Conservation (phyloP, 2,888 invertebrate genomes). For the Dicyrtomina minuta region DNA sequence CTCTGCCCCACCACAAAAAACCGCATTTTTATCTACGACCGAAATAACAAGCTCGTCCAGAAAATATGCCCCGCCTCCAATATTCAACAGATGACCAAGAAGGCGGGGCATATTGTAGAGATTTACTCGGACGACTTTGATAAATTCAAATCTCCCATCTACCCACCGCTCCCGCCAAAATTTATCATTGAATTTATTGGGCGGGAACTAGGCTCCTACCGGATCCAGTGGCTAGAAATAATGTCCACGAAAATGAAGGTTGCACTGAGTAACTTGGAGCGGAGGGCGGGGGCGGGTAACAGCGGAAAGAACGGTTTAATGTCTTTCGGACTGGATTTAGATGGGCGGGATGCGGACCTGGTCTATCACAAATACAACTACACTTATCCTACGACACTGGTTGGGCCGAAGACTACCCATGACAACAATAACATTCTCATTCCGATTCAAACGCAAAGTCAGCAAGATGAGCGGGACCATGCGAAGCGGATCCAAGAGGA, state of each 20-base stretch:
- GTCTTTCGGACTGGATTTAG: conserved; percentile 57
- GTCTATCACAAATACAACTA: neutral
- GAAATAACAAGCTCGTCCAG: conserved; percentile 55
- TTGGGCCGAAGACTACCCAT: neutral
- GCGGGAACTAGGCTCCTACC: conserved; percentile 72
- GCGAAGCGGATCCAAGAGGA: conserved; percentile 1
- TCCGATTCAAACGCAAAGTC: neutral
- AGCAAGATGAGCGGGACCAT: neutral
- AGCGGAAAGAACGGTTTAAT: conserved; percentile 37
- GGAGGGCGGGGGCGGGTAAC: neutral
- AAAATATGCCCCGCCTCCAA: conserved; percentile 52
- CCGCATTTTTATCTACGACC: conserved; percentile 77
- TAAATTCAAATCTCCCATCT: conserved; percentile 48
- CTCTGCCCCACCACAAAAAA: conserved; percentile 75
- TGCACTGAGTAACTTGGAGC: conserved; percentile 36
- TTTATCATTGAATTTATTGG: conserved; percentile 77
- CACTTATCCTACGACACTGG: neutral
- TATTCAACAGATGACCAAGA: conserved; percentile 43
- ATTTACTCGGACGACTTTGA: conserved; percentile 52
- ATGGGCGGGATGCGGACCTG: conserved; percentile 57
- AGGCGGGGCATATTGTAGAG: conserved; percentile 48
- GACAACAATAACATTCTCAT: neutral
- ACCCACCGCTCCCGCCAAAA: conserved; percentile 55
- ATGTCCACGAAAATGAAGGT: conserved; percentile 51
- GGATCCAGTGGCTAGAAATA: conserved; percentile 80